Evolutionary conservation across 2,888 invertebrate genomes (phyloP).

Genomic region (Brachyopa scutellaris): DNA sequence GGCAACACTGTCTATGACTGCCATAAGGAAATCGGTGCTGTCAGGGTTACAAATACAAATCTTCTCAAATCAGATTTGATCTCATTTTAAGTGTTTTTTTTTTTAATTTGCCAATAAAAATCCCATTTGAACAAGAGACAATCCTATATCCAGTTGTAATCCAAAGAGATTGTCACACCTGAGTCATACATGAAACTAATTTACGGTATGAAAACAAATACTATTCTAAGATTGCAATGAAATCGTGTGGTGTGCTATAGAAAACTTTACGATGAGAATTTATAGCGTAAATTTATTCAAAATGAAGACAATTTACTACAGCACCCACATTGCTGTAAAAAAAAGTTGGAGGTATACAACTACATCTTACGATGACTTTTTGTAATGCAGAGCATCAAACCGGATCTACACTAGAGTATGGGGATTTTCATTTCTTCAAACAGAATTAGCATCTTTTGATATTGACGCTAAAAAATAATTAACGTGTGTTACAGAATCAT

Average conservation of each 20-base stretch:
- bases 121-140: background rate
- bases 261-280: constrained; percentile 18
- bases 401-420: constrained; percentile 31
- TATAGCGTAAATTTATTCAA: background rate
- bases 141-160: background rate
- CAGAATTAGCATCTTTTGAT: background rate
- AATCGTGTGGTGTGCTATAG: background rate
- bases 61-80: too few relatives aligned
- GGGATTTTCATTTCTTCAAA: background rate
- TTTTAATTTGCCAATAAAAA: background rate
- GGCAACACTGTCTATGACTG: too few relatives aligned
- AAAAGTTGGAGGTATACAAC: background rate
- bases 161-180: background rate
- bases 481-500: too few relatives aligned
- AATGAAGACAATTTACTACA: constrained; percentile 2
- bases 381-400: constrained; percentile 26
- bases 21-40: too few relatives aligned
- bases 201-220: constrained; percentile 1
- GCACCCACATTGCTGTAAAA: background rate
- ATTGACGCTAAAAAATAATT: constrained; percentile 11
- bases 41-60: too few relatives aligned
- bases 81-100: too few relatives aligned
- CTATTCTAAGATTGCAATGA: background rate
- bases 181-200: constrained; percentile 5
- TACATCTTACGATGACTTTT: background rate